phyloP scores from a whole-genome alignment of 2,797 vertebrate species.

The Falco columbarius region DNA sequence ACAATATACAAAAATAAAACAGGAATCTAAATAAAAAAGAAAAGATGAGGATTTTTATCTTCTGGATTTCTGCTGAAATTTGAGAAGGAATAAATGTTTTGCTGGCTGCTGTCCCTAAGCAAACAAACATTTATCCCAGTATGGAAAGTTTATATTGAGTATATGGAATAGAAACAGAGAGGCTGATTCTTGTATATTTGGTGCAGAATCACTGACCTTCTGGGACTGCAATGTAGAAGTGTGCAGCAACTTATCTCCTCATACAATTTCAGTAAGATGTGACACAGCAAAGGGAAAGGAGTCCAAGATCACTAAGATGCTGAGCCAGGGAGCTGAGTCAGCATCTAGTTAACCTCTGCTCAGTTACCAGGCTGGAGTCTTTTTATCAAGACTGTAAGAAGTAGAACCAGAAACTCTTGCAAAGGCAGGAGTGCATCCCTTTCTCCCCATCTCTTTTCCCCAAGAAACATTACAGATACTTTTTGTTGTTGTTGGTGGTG shows the following conservation, averaged over 20 bases:
- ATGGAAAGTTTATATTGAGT: neutral
- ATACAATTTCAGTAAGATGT: neutral
- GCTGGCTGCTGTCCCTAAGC: neutral
- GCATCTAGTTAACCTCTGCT: neutral
- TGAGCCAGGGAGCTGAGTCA: neutral
- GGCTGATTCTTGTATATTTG: neutral
- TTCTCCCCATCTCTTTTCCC: accelerated
- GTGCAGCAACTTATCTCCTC: neutral
- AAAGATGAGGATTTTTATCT: neutral
- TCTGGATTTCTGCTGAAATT: neutral
- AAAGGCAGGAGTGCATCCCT: neutral
- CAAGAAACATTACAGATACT: accelerated
- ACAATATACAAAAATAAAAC: neutral
- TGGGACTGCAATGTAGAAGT: neutral
- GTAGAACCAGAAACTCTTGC: neutral
- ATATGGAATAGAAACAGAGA: neutral
- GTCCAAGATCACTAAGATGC: neutral
- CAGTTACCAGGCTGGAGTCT: neutral
- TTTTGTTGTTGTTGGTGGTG: neutral
- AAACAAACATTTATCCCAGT: neutral
- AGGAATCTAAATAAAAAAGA: neutral
- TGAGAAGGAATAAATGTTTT: neutral
- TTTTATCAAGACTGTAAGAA: neutral
- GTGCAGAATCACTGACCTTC: neutral
- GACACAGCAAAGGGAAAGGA: neutral